Base-by-base conservation (phyloP, 1,140 invertebrate genomes). In the Protaetia brevitarsis region DNA sequence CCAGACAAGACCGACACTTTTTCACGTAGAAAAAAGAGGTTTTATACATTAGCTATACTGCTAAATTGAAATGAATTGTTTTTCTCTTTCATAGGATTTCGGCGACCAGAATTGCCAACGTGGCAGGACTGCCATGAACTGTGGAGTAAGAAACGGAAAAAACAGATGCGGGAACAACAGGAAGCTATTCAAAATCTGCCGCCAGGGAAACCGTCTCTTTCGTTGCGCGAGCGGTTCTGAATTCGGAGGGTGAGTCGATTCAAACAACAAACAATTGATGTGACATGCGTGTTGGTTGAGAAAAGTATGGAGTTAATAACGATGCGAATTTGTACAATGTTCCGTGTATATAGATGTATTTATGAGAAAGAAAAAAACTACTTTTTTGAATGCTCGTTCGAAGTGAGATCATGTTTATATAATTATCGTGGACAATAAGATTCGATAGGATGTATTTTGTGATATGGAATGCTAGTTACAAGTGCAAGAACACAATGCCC, bases 111-210 rank as follows among this genome's bases (percentile, higher is more conserved):
- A 73, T 78, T 98, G 67, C 97, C 97, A 0, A 93, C 89, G 26
- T 94, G 94, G 88, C 97, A 99, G 83, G 97, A 99, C 82, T 99
- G 97, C 80, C 97, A 99, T 82, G 97, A 99, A 81, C 84, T 99
- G 73, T 99, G 97, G 97, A 96, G 94, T 71, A 99, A 99, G 80
- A 93, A 93, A 77, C 85, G 92, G 31, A 85, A 92, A 72, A 81
- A 88, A 11, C 92, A 94, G 76, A 82, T 92, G 70, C 81, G 89
- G 29, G 91, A 93, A 73, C 89, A 93, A 73, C 87, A 91, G 75
- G 89, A 89, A 66, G 81, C 83, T 23, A 77, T 81, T 66, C 75
- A 79, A 72, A 69, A 81, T 73, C 68, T 77, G 34, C 79, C 74
- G 27, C 76, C 79, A 8, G 79, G 79, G 3, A 79, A 81, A 70